Evolutionary conservation across 2,113 vertebrate species (phyloP).

Genomic region (Piaya cayana): DNA sequence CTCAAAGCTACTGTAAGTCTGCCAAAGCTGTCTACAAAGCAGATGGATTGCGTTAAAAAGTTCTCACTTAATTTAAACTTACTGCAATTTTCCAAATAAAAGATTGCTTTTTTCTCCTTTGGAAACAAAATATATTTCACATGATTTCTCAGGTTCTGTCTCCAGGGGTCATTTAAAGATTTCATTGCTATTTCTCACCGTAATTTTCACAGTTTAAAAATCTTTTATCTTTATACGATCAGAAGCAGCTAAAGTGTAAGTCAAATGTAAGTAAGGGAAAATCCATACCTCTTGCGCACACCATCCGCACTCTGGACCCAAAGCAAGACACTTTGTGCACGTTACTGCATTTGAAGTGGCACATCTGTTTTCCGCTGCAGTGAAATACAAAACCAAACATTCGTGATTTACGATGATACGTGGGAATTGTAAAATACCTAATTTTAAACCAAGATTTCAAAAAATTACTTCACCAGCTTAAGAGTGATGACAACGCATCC

Average conservation of each 20-base stretch:
- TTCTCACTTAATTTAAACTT: slow-evolving; percentile 73
- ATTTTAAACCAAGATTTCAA: slow-evolving; percentile 41
- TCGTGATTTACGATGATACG: slow-evolving; percentile 17
- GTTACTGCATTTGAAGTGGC: slow-evolving; percentile 79
- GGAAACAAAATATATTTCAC: slow-evolving; percentile 46
- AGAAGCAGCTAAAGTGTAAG: not conserved
- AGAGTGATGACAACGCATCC: not conserved
- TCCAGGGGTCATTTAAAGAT: slow-evolving; percentile 47
- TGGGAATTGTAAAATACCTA: slow-evolving; percentile 39
- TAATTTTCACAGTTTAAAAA: slow-evolving; percentile 23
- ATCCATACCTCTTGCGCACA: slow-evolving; percentile 91
- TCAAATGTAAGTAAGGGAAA: slow-evolving; percentile 2
- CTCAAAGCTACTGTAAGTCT: slow-evolving; percentile 39
- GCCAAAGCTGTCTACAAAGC: slow-evolving; percentile 61
- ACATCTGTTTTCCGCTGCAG: slow-evolving; percentile 87
- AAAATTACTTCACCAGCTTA: slow-evolving; percentile 47
- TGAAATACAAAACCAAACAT: slow-evolving; percentile 53
- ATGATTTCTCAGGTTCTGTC: slow-evolving; percentile 48
- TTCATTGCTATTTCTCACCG: slow-evolving; percentile 13
- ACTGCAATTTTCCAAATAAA: slow-evolving; percentile 74
- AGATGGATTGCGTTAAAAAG: slow-evolving; percentile 69
- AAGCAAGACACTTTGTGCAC: slow-evolving; percentile 86
- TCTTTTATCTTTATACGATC: not conserved
- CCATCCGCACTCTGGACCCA: slow-evolving; percentile 94
- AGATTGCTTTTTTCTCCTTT: slow-evolving; percentile 44